Evolutionary conservation across 2,113 vertebrate genomes (phyloP).

Genomic region (Rallus limicola): DNA sequence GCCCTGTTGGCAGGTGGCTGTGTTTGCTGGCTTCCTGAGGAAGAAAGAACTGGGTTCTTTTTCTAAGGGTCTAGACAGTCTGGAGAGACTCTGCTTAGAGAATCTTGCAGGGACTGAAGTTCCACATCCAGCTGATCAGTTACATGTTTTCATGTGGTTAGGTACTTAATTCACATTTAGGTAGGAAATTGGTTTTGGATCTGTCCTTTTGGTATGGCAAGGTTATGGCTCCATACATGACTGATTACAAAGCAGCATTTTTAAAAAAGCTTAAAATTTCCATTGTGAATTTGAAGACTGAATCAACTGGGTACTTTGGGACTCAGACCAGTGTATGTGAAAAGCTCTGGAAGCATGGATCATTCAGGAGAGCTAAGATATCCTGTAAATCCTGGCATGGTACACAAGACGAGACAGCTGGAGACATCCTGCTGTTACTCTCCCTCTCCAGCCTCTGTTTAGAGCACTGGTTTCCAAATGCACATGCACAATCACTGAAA

Average conservation of each 20-base stretch:
- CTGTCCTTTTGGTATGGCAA: neutral
- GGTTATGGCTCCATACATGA: neutral
- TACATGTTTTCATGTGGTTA: neutral
- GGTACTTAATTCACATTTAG: neutral
- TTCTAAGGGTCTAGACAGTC: constrained; percentile 86
- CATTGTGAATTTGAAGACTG: neutral
- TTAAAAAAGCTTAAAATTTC: neutral
- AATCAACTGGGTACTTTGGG: neutral
- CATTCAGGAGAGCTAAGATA: neutral
- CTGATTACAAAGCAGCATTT: neutral
- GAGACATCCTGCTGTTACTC: neutral
- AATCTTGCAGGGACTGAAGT: constrained; percentile 79
- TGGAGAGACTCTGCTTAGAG: constrained; percentile 83
- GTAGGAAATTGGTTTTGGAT: neutral
- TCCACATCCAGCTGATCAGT: neutral
- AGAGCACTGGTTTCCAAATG: neutral
- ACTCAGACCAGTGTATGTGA: neutral
- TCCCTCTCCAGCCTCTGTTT: neutral
- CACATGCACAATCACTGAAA: neutral
- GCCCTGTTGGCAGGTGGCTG: fast-evolving
- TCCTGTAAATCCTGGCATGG: neutral
- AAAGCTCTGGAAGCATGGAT: neutral
- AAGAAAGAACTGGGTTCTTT: constrained; percentile 92
- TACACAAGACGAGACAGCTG: neutral
- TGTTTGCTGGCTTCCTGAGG: constrained; percentile 83